Evolutionary conservation across 2,113 vertebrate genomes (phyloP).

Genomic region (Serinus canaria): DNA sequence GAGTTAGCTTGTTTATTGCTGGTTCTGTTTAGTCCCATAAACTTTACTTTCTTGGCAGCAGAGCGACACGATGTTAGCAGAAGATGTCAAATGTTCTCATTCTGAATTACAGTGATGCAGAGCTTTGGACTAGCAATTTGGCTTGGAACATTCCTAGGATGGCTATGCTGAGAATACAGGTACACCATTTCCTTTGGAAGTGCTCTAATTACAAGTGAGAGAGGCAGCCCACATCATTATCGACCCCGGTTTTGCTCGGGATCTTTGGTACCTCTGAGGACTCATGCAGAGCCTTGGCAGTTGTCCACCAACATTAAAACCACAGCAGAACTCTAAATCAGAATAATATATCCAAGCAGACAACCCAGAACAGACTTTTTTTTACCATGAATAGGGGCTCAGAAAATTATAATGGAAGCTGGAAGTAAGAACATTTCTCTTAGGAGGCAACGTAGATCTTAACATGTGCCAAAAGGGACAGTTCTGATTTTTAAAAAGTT

Average conservation of each 20-base stretch:
- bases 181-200: neutral
- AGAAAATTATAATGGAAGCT: neutral
- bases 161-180: neutral
- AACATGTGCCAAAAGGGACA: neutral
- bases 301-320: neutral
- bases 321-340: neutral
- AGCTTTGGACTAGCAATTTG: neutral
- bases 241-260: rapidly evolving
- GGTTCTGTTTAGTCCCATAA: neutral
- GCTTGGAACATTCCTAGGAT: neutral
- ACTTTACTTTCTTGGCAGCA: constrained; percentile 19
- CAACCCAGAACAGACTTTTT: neutral
- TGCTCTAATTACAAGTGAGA: neutral
- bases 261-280: neutral
- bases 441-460: neutral
- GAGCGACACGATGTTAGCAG: neutral
- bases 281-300: neutral
- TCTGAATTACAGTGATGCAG: neutral
- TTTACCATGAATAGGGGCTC: neutral
- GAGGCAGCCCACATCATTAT: neutral
- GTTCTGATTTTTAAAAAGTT: neutral
- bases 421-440: neutral
- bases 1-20: neutral
- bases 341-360: neutral
- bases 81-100: neutral